phyloP scores from a whole-genome alignment of 2,888 invertebrate genomes.

The Pammene fasciana region DNA sequence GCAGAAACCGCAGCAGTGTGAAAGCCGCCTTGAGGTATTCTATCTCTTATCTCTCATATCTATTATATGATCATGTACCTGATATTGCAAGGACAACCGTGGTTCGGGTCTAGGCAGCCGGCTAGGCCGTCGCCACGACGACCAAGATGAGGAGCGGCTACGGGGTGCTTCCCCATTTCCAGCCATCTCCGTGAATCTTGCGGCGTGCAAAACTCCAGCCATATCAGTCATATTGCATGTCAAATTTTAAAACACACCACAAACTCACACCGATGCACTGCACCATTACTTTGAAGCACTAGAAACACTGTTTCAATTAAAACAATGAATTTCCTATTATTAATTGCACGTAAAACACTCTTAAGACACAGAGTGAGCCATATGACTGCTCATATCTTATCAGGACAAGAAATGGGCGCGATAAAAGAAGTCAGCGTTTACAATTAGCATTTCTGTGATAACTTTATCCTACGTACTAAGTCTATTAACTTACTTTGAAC shows the following conservation, averaged over 20 bases:
- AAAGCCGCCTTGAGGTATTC: too few species aligned
- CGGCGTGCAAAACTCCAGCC: conserved; percentile 65
- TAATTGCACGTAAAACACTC: conserved; percentile 47
- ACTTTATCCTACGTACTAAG: conserved; percentile 61
- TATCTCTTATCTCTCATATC: too few species aligned
- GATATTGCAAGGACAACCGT: conserved; percentile 70
- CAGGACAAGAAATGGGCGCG: conserved; percentile 67
- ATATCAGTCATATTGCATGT: conserved; percentile 65
- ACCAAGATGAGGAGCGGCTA: conserved; percentile 70
- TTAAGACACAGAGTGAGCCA: conserved; percentile 63
- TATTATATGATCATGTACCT: conserved; percentile 54
- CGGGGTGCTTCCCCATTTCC: conserved; percentile 57
- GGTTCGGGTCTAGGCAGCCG: conserved; percentile 65
- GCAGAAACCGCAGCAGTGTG: too few species aligned
- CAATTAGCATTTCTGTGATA: conserved; percentile 74
- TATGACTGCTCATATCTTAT: conserved; percentile 79
- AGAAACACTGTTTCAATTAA: conserved; percentile 46
- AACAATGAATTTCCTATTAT: conserved; percentile 41
- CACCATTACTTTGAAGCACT: conserved; percentile 66
- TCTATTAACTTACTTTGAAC: conserved; percentile 51
- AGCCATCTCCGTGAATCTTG: conserved; percentile 60
- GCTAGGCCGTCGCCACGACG: conserved; percentile 63
- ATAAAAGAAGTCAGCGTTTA: conserved; percentile 72
- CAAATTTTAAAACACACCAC: conserved; percentile 44
- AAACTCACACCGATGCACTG: conserved; percentile 53